Evolutionary conservation across 1,140 invertebrate genomes (phyloP).

Genomic region (Calycopis cecrops): DNA sequence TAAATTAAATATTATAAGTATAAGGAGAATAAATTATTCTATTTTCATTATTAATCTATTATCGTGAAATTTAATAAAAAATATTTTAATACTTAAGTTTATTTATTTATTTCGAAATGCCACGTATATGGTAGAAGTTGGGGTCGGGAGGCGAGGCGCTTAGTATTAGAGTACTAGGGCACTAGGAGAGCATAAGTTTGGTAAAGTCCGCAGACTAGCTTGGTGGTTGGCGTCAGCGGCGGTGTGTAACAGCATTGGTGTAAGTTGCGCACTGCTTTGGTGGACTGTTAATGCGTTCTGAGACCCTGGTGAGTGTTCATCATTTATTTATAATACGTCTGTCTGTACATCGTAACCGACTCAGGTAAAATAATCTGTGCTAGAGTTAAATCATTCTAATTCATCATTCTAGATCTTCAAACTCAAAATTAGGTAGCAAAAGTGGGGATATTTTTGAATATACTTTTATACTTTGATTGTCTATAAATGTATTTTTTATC

Average conservation of each 20-base stretch:
- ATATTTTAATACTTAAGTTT: too few species aligned
- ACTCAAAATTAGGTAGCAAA: too few species aligned
- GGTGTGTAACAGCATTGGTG: slow-evolving; percentile 66
- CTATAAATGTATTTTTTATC: too few species aligned
- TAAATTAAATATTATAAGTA: too few species aligned
- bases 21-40: not conserved
- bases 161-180: slow-evolving; percentile 43
- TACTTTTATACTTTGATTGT: too few species aligned
- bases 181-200: slow-evolving; percentile 64
- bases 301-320: slow-evolving; percentile 66
- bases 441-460: too few species aligned
- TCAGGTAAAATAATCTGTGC: slow-evolving; percentile 13
- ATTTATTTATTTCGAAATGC: too few species aligned
- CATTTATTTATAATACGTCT: slow-evolving; percentile 44
- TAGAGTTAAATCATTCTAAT: too few species aligned
- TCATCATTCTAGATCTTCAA: too few species aligned
- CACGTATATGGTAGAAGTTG: too few species aligned
- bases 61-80: too few species aligned
- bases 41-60: too few species aligned
- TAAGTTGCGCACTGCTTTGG: slow-evolving; percentile 71
- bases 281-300: slow-evolving; percentile 66
- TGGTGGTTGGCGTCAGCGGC: slow-evolving; percentile 59
- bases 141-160: slow-evolving; percentile 46
- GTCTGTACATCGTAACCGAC: slow-evolving; percentile 13
- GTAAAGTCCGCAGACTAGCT: slow-evolving; percentile 64